Evolutionary conservation across 2,113 vertebrate species (phyloP).

Genomic region (Hydropotes inermis): DNA sequence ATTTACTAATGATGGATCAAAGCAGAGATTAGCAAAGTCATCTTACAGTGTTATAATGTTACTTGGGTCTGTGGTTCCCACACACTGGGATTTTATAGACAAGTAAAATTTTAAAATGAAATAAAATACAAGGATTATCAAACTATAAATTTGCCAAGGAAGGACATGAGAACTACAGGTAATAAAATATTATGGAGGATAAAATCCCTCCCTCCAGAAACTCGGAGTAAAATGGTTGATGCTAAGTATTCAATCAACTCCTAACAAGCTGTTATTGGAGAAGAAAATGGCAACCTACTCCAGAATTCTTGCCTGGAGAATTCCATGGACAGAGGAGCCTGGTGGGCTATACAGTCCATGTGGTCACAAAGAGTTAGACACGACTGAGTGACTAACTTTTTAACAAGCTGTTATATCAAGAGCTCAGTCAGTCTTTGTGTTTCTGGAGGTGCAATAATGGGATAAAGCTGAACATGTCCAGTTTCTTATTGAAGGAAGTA

Average conservation of each 20-base stretch:
- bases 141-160: slow-evolving; percentile 6
- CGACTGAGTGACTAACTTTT: background rate
- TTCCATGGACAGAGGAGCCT: background rate
- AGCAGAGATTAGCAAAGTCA: background rate
- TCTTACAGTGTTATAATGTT: background rate
- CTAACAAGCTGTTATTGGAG: background rate
- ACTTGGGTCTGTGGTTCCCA: background rate
- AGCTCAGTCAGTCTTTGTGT: background rate
- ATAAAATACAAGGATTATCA: slow-evolving; percentile 9
- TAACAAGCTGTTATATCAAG: background rate
- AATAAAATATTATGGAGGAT: background rate
- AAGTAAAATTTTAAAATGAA: slow-evolving; percentile 21
- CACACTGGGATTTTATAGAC: background rate
- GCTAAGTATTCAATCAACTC: background rate
- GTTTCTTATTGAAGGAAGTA: slow-evolving; percentile 22
- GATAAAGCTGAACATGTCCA: background rate
- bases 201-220: background rate
- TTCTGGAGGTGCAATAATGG: background rate
- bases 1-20: background rate
- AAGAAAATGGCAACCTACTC: background rate
- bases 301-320: background rate
- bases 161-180: slow-evolving; percentile 11
- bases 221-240: background rate
- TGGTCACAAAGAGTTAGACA: background rate
- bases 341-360: background rate